Base-by-base conservation (phyloP, 2,888 invertebrate species). In the Pyrgus malvae region DNA sequence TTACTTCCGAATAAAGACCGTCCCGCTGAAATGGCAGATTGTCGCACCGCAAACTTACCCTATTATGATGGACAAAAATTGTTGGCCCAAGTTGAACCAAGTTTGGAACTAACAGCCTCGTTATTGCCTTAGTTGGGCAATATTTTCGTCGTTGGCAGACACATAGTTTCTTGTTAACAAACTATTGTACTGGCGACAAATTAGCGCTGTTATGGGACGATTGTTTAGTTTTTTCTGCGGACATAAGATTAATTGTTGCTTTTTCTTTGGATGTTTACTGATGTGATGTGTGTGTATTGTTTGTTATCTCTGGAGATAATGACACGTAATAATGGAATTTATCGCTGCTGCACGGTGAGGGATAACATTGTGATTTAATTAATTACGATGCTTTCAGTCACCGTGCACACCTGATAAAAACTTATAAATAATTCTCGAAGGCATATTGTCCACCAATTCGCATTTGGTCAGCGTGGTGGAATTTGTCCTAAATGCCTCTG, bases 1-100 rank as follows among this genome's bases (percentile, higher is more conserved):
- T 60, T 45, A 55, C 55, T 57, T 45, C 33, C 62, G 68, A 62
- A 70, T 69, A 75, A 76, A 77, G 76, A 75, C 71, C 19, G 31
- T 54, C 46, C 46, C 40, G 31, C 31, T 48, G 31, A 54, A 54
- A 54, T 54, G 70, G 72, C 83, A 78, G 77, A 80, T 79, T 78
- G 82, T 72, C 70, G 69, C 55, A 65, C 68, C 68, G 59, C 74
- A 70, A 88, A 89, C 83, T 88, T 86, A 57, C 61, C 77, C 87
- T 86, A 86, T 89, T 88, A 87, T 87, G 82, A 86, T 73, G 77
- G 77, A 78, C 84, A 84, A 87, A 88, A 87, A 89, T 87, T 82
- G 85, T 88, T 84, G 74, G 69, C 48, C 61, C 61, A 79, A 83
- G 74, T 86, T 78, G 66, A n/a, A n/a, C 66, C 65, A 74, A 83